phyloP scores from a whole-genome alignment of 2,797 vertebrate species.

The Fundulus diaphanus region DNA sequence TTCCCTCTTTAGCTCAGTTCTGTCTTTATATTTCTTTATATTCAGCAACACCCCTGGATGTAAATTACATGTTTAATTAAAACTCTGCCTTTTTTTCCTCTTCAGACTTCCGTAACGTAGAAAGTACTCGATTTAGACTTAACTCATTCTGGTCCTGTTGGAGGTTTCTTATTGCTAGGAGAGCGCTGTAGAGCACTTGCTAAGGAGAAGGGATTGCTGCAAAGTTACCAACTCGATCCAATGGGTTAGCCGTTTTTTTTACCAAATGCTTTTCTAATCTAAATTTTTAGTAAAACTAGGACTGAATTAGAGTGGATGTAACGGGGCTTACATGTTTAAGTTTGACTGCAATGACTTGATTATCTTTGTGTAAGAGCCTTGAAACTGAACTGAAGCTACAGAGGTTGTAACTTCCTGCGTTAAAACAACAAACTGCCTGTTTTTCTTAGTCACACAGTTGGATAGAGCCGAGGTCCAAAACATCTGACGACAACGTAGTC shows the following conservation, averaged over 20 bases:
- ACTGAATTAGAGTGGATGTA: too few species aligned
- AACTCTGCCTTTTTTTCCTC: neutral
- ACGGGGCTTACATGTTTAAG: neutral
- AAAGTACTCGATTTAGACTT: too few species aligned
- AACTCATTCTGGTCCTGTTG: too few species aligned
- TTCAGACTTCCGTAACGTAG: neutral
- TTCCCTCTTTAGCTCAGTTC: too few species aligned
- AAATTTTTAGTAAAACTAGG: neutral
- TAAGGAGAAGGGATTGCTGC: too few species aligned
- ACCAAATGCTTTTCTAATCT: neutral
- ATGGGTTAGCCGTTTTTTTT: neutral
- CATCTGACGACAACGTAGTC: neutral
- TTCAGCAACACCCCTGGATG: too few species aligned
- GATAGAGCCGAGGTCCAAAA: neutral
- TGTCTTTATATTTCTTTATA: too few species aligned
- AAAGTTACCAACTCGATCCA: too few species aligned
- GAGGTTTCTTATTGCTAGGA: too few species aligned
- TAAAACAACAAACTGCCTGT: too few species aligned
- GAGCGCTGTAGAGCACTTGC: too few species aligned
- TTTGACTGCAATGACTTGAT: neutral
- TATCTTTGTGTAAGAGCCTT: neutral
- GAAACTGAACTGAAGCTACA: neutral
- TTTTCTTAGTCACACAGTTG: neutral
- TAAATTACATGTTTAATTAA: neutral
- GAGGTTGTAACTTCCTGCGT: too few species aligned